Evolutionary conservation across 1,140 invertebrate genomes (phyloP).

Genomic region (Arctopsyche grandis): DNA sequence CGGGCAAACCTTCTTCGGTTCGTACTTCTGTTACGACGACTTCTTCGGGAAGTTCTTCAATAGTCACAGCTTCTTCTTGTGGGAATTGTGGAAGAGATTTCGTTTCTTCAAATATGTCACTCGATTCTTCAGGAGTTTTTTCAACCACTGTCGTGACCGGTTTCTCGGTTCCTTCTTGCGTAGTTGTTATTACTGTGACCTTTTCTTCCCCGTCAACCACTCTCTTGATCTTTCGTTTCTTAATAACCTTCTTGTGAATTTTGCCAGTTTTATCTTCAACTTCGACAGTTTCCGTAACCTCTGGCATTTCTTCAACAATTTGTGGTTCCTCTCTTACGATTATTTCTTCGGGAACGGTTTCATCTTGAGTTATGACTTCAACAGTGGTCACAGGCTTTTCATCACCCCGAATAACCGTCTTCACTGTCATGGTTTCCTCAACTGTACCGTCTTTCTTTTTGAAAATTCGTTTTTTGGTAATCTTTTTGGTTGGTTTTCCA

Average conservation of each 20-base stretch:
- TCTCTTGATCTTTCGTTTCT: slow-evolving; percentile 59
- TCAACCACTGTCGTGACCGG: slow-evolving; percentile 43
- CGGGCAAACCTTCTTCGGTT: slow-evolving; percentile 57
- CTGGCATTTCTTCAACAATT: slow-evolving; percentile 52
- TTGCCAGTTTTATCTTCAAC: slow-evolving; percentile 52
- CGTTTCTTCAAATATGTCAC: slow-evolving; percentile 58
- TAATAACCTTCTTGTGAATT: slow-evolving; percentile 54
- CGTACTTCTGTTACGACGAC: slow-evolving; percentile 55
- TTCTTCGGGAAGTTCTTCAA: slow-evolving; percentile 54
- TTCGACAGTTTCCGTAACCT: slow-evolving; percentile 35
- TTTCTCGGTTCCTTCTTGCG: slow-evolving; percentile 48
- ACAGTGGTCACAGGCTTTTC: slow-evolving; percentile 60
- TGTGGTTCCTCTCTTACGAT: slow-evolving; percentile 51
- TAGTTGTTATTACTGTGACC: slow-evolving; percentile 58
- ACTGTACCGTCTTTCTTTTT: slow-evolving; percentile 57
- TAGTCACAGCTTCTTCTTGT: slow-evolving; percentile 22
- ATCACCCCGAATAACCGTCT: slow-evolving; percentile 57
- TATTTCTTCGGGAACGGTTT: neutral
- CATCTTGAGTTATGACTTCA: slow-evolving; percentile 50
- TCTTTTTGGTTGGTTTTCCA: slow-evolving; percentile 50
- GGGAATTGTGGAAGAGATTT: slow-evolving; percentile 54
- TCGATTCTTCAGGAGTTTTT: slow-evolving; percentile 51
- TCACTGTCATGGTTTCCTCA: slow-evolving; percentile 57
- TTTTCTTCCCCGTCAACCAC: slow-evolving; percentile 57
- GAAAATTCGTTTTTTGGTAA: slow-evolving; percentile 56